These are phyloP conservation scores for Sesia apiformis DNA, from an alignment of 2,888 invertebrate genomes.

Conservation along the genomic window DNA sequence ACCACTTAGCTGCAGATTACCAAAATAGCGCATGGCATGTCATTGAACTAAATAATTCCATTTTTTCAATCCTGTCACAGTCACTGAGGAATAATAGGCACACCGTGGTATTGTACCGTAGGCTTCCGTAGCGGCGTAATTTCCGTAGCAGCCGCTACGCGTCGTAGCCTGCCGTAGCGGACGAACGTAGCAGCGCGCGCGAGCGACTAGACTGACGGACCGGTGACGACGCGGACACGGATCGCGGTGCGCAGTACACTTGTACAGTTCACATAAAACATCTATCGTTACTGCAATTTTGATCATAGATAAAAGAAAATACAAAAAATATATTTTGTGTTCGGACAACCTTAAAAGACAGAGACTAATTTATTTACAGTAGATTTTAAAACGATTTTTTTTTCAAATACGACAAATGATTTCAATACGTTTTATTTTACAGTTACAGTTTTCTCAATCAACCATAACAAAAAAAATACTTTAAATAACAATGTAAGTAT, in stretches of 20 bases:
- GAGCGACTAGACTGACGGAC: slow-evolving; percentile 51
- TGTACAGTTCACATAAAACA: slow-evolving; percentile 20
- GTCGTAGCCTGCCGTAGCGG: slow-evolving; percentile 44
- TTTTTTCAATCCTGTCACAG: slow-evolving; percentile 22
- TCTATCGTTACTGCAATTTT: background rate
- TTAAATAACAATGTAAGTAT: too few species aligned
- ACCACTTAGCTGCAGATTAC: slow-evolving; percentile 14
- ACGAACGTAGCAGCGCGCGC: slow-evolving; percentile 51
- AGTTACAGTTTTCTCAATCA: too few species aligned
- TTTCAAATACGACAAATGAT: too few species aligned
- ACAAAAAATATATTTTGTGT: too few species aligned
- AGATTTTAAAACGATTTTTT: too few species aligned
- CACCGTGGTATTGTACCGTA: slow-evolving; percentile 11
- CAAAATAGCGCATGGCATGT: slow-evolving; percentile 26
- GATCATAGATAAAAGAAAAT: too few species aligned
- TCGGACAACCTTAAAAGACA: too few species aligned
- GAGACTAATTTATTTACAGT: too few species aligned
- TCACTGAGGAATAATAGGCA: slow-evolving; percentile 25
- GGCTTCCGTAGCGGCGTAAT: slow-evolving; percentile 2
- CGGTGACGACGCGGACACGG: slow-evolving; percentile 47
- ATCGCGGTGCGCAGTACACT: slow-evolving; percentile 41
- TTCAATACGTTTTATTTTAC: too few species aligned
- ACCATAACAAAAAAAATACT: too few species aligned
- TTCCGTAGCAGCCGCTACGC: slow-evolving; percentile 41
- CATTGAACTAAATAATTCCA: slow-evolving; percentile 28